phyloP scores from a whole-genome alignment of 1,140 invertebrate species.

The Lordiphosa clarofinis region DNA sequence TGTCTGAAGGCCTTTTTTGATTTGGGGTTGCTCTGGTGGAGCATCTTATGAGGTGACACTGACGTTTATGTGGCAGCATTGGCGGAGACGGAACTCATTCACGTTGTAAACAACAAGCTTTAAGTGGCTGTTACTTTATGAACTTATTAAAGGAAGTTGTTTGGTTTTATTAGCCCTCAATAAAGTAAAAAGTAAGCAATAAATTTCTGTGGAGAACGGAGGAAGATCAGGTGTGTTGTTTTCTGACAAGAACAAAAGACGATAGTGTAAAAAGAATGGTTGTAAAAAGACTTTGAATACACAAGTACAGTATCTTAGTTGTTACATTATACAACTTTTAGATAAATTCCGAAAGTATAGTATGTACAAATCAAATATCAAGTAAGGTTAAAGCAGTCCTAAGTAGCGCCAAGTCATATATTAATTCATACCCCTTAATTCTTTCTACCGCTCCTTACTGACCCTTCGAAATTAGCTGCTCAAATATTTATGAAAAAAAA shows the following conservation, averaged over 20 bases:
- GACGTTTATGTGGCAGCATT: conserved; percentile 41
- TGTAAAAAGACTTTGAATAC: no score
- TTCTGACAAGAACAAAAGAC: conserved; percentile 1
- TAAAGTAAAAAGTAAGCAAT: conserved; percentile 25
- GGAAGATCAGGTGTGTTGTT: conserved; percentile 37
- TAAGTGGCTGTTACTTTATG: conserved; percentile 23
- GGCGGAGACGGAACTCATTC: conserved; percentile 13
- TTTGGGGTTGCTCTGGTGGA: conserved; percentile 5
- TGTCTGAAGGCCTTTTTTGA: conserved; percentile 45
- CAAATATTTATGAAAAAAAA: no score
- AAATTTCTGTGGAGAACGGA: conserved; percentile 18
- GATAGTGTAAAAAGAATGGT: no score
- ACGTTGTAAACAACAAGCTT: conserved; percentile 34
- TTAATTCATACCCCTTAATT: no score
- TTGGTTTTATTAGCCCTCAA: conserved; percentile 21
- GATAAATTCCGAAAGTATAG: no score
- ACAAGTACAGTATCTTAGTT: no score
- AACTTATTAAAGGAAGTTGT: conserved; percentile 45
- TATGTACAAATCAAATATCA: no score
- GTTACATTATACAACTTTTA: no score
- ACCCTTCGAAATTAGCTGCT: no score
- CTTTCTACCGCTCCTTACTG: no score
- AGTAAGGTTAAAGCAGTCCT: no score
- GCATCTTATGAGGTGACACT: conserved; percentile 38
- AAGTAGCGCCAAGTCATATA: no score